phyloP scores from a whole-genome alignment of 2,888 invertebrate genomes.

The Geophilus truncorum region DNA sequence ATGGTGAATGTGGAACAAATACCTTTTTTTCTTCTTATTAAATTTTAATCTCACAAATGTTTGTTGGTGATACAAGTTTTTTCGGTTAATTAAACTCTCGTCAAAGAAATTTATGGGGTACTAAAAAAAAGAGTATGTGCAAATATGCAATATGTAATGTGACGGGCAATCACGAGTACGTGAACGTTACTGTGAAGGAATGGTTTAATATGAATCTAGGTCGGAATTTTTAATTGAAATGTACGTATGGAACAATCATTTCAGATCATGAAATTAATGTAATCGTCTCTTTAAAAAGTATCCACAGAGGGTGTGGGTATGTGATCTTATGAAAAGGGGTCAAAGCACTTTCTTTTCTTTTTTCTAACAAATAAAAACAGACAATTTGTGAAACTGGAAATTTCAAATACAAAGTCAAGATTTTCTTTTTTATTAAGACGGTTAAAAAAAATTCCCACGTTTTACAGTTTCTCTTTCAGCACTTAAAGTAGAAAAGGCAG shows the following conservation, averaged over 20 bases:
- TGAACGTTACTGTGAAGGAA: neutral
- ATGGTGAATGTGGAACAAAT: neutral
- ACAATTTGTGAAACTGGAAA: neutral
- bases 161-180: neutral
- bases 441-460: neutral
- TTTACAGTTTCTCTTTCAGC: neutral
- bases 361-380: neutral
- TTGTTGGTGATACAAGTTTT: neutral
- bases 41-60: neutral
- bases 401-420: neutral
- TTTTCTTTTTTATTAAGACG: neutral
- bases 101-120: neutral
- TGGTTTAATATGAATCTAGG: neutral
- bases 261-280: neutral
- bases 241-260: neutral
- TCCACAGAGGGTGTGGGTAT: neutral
- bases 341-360: slow-evolving; percentile 4
- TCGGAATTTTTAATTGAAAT: neutral
- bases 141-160: neutral
- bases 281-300: neutral
- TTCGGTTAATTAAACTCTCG: neutral
- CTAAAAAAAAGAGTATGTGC: neutral
- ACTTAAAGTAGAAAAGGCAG: neutral
- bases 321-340: neutral
- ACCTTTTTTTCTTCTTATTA: neutral